Conservation (phyloP, 1,140 invertebrate genomes). For the Drosophila tristis region DNA sequence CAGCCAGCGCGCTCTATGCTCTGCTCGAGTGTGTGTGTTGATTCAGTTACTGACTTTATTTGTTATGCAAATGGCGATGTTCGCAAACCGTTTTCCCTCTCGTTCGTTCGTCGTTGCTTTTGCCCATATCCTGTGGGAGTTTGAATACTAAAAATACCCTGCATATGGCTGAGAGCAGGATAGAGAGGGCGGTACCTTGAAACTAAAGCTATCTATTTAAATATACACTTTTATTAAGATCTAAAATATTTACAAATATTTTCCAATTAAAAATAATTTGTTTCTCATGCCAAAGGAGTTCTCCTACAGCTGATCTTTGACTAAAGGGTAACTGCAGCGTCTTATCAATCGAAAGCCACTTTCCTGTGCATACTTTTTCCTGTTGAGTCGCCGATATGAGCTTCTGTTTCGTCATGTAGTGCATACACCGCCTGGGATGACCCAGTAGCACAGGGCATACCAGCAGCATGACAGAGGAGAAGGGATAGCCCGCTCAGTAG, state of each 20-base stretch:
- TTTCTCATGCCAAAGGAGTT: no score
- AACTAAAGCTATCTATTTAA: no score
- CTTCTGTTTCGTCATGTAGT: constrained; percentile 8
- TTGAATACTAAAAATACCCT: constrained; percentile 18
- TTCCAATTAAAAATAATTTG: no score
- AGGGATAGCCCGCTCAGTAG: not conserved
- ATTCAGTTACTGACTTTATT: constrained; percentile 78
- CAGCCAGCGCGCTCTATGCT: no score
- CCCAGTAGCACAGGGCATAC: not conserved
- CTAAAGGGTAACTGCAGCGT: no score
- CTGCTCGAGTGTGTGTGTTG: constrained; percentile 45
- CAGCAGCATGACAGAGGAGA: not conserved
- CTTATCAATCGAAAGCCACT: no score
- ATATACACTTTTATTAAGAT: no score
- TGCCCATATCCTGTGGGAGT: constrained; percentile 2
- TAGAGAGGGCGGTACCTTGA: no score
- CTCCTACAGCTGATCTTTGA: no score
- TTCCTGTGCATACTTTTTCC: not conserved
- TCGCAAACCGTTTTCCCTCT: constrained; percentile 45
- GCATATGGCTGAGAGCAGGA: constrained; percentile 2
- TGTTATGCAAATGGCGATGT: constrained; percentile 80
- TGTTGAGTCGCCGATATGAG: constrained; percentile 10
- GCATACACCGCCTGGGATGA: constrained; percentile 14
- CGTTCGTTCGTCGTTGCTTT: not conserved
- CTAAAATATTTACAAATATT: no score